phyloP scores from a whole-genome alignment of 1,140 invertebrate genomes.

The Mesaphorura yosii region DNA sequence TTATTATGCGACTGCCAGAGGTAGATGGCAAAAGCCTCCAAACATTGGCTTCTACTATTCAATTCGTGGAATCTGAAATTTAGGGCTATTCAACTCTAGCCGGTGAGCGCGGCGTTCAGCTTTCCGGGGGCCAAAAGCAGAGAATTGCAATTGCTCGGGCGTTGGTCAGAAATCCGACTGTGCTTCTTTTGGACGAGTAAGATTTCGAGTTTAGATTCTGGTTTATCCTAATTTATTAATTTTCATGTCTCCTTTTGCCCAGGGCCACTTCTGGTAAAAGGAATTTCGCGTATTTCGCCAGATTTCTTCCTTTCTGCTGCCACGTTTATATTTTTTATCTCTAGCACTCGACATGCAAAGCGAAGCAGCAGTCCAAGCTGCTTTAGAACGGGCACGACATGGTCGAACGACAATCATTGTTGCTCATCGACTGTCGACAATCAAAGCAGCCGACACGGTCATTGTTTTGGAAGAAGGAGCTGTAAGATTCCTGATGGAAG shows the following conservation, averaged over 20 bases:
- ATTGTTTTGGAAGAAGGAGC: conserved; percentile 42
- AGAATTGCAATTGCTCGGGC: conserved; percentile 73
- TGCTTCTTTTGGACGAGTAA: conserved; percentile 45
- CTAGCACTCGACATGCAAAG: conserved; percentile 30
- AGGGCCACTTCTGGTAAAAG: conserved; percentile 40
- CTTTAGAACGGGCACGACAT: conserved; percentile 33
- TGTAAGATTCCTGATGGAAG: background rate
- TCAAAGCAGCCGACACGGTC: conserved; percentile 43
- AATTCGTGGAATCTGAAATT: background rate
- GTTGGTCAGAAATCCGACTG: conserved; percentile 41
- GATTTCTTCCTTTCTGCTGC: no score
- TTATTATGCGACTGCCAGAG: conserved; percentile 54
- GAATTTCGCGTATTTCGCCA: no score
- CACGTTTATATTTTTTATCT: no score
- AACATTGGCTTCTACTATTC: conserved; percentile 50
- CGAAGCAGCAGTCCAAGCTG: conserved; percentile 34
- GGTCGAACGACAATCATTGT: conserved; percentile 45
- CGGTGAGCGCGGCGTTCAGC: conserved; percentile 39
- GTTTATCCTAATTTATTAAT: no score
- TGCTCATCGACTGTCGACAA: conserved; percentile 46
- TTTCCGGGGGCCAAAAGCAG: conserved; percentile 59
- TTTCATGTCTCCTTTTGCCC: no score
- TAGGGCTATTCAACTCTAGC: conserved; percentile 41
- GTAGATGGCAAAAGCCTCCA: conserved; percentile 30
- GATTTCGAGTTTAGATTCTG: no score